These are phyloP conservation scores for Liposcelis brunnea DNA, from an alignment of 2,888 invertebrate genomes.

Conservation along the genomic window DNA sequence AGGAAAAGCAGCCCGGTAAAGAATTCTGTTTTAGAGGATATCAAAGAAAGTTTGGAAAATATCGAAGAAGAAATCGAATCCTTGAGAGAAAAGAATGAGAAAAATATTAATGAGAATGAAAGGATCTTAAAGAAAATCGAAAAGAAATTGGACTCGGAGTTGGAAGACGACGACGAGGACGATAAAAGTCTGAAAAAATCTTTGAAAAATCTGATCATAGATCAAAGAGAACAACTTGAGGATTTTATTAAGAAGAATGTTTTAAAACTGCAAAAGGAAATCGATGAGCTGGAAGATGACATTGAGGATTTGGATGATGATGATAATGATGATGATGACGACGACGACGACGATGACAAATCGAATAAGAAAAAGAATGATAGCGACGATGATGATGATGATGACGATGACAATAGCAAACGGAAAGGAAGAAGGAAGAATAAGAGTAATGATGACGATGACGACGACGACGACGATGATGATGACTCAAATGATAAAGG, in stretches of 20 bases:
- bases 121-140: not conserved
- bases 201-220: conserved; percentile 15
- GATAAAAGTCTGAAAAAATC: conserved; percentile 7
- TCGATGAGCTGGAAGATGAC: conserved; percentile 12
- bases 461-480: too few relatives aligned
- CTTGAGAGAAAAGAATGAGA: conserved; percentile 18
- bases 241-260: conserved; percentile 14
- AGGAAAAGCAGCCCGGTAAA: not conserved
- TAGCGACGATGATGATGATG: not conserved
- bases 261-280: conserved; percentile 14
- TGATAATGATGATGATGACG: not conserved
- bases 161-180: conserved; percentile 7
- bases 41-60: conserved; percentile 22
- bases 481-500: too few relatives aligned
- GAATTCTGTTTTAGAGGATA: conserved; percentile 10
- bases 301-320: not conserved
- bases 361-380: conserved; percentile 10
- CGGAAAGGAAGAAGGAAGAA: too few relatives aligned
- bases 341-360: conserved; percentile 8
- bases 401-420: not conserved
- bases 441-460: too few relatives aligned
- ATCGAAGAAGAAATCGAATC: conserved; percentile 18
- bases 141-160: not conserved
- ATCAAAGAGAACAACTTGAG: conserved; percentile 16
- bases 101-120: conserved; percentile 6